These are phyloP conservation scores for Ganaspis sp. DNA, from an alignment of 1,140 invertebrate genomes.

Conservation along the genomic window DNA sequence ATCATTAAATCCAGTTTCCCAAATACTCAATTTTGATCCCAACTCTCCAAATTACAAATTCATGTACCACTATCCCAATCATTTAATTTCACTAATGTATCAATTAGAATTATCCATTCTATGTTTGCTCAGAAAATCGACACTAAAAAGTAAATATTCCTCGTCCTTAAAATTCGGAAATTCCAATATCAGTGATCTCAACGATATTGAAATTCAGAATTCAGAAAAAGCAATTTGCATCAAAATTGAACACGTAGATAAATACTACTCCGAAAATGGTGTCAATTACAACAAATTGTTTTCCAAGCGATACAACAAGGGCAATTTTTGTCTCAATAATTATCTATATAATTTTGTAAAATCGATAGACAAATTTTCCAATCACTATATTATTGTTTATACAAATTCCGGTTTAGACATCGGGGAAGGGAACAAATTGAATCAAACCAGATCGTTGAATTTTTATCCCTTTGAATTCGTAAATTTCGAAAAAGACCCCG, in stretches of 20 bases:
- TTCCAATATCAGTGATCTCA: constrained; percentile 45
- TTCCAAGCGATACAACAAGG: constrained; percentile 33
- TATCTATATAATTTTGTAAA: constrained; percentile 52
- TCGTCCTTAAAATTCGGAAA: constrained; percentile 42
- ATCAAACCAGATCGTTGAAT: neutral
- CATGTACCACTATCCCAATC: neutral
- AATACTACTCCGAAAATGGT: constrained; percentile 46
- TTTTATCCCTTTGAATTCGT: constrained; percentile 43
- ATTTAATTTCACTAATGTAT: constrained; percentile 35
- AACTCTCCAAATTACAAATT: no score
- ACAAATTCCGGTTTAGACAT: constrained; percentile 52
- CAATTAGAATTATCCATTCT: constrained; percentile 46
- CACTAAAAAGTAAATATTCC: constrained; percentile 45
- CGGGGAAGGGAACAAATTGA: constrained; percentile 45
- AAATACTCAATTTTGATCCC: no score
- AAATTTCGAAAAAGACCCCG: constrained; percentile 43
- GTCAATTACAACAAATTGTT: constrained; percentile 51
- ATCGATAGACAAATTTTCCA: constrained; percentile 36
- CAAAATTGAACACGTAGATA: constrained; percentile 51
- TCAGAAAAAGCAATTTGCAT: constrained; percentile 46
- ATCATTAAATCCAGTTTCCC: no score
- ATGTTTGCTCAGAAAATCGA: constrained; percentile 45
- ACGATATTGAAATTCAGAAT: constrained; percentile 47
- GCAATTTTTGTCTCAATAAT: constrained; percentile 44
- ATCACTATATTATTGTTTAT: constrained; percentile 50